A percentile compares a stretch with the other conserved stretches of the same genome.
Conservation (phyloP, 1,140 invertebrate species). For the Nasonia vitripennis region DNA sequence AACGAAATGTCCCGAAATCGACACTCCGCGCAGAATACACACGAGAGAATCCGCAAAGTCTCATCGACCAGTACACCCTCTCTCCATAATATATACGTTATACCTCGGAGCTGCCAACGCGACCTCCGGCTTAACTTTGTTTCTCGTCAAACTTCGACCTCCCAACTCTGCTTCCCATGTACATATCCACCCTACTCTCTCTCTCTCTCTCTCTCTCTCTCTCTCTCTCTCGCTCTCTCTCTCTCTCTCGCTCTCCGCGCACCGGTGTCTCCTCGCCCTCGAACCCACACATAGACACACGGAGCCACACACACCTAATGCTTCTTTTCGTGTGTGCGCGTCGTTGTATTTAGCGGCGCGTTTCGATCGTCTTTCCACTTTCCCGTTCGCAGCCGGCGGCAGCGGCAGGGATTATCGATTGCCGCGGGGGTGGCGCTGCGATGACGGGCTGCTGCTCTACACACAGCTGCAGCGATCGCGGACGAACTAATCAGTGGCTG, state of each 20-base stretch:
- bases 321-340: neutral
- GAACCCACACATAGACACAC: neutral
- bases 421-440: neutral
- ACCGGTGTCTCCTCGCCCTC: neutral
- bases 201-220: too few species aligned
- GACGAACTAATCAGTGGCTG: constrained; percentile 5
- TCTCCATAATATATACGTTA: neutral
- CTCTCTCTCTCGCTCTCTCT: neutral
- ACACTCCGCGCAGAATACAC: neutral
- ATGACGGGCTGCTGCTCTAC: too few species aligned
- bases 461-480: neutral
- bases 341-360: neutral
- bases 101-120: neutral
- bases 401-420: neutral
- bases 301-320: neutral
- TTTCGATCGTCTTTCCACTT: neutral
- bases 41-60: neutral
- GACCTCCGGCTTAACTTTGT: neutral
- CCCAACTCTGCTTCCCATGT: neutral
- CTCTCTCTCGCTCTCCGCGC: too few species aligned
- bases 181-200: neutral
- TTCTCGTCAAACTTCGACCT: constrained; percentile 1
- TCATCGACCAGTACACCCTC: neutral
- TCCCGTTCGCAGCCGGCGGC: neutral
- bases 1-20: neutral